A percentile compares a stretch with the other conserved stretches of the same genome.
Conservation (phyloP, 2,113 vertebrate genomes). For the Acrocephalus kingi region DNA sequence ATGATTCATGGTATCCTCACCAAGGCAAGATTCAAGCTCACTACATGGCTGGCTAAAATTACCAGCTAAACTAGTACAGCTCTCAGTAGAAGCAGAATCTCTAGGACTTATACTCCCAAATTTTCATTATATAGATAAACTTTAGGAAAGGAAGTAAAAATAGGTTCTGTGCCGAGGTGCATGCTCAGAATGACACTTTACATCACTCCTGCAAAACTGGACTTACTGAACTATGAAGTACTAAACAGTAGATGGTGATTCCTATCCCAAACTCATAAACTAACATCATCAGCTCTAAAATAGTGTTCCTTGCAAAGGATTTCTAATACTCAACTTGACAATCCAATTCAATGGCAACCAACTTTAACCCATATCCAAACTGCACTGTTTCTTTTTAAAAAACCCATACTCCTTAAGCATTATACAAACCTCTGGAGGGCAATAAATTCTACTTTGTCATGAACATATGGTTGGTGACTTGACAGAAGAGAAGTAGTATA, state of each 20-base stretch:
- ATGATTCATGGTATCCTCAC: neutral
- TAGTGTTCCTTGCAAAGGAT: neutral
- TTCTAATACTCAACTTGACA: neutral
- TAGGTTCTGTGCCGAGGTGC: neutral
- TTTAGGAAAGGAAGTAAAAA: neutral
- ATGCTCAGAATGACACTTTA: fast-evolving
- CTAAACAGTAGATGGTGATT: neutral
- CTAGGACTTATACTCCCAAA: neutral
- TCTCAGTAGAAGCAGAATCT: neutral
- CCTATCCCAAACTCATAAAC: neutral
- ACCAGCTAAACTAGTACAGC: neutral
- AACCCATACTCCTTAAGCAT: neutral
- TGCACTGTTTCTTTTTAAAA: neutral
- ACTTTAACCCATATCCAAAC: neutral
- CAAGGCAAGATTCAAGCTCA: neutral
- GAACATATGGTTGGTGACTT: neutral
- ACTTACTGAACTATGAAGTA: neutral
- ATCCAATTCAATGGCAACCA: neutral
- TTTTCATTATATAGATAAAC: neutral
- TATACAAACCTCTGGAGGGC: neutral
- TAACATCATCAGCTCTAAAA: neutral
- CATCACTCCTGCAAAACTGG: neutral
- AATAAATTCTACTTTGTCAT: neutral
- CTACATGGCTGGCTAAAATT: neutral
- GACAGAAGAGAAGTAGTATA: neutral